These are phyloP conservation scores for Phymatocera aterrima DNA, from an alignment of 2,888 invertebrate species.

Conservation along the genomic window DNA sequence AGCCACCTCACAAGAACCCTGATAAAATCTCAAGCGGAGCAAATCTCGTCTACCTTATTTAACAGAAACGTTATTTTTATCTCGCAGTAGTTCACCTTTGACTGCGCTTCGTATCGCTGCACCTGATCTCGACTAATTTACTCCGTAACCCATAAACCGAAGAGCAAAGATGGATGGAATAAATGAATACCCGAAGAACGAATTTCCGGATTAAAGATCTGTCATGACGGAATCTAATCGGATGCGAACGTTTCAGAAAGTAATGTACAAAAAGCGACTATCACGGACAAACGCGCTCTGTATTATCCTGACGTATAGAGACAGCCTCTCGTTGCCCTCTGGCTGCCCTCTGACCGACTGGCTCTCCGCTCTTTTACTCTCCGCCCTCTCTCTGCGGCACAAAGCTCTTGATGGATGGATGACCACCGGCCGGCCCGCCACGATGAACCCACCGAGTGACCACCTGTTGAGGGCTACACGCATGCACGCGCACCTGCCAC, in stretches of 20 bases:
- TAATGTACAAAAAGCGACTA: background rate
- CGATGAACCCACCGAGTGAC: constrained; percentile 61
- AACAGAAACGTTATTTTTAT: background rate
- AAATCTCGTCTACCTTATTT: background rate
- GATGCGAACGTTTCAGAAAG: background rate
- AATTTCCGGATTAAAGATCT: background rate
- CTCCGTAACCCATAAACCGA: no score
- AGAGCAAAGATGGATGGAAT: no score
- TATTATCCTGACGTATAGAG: constrained; percentile 40
- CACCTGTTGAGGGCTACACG: constrained; percentile 72
- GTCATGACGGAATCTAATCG: background rate
- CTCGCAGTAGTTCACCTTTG: background rate
- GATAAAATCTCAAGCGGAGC: constrained; percentile 22
- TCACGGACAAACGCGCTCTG: constrained; percentile 18
- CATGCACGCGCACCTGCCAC: constrained; percentile 69
- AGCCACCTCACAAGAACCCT: background rate
- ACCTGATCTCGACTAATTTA: background rate
- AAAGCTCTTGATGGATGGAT: constrained; percentile 74
- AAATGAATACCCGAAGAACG: background rate
- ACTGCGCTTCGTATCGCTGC: background rate
- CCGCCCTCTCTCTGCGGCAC: constrained; percentile 57
- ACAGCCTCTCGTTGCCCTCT: constrained; percentile 38
- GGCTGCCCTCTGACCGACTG: constrained; percentile 42
- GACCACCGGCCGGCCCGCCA: constrained; percentile 62
- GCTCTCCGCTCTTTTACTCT: constrained; percentile 11